Base-by-base conservation (phyloP, 1,140 invertebrate species). In the Ganaspis sp. region DNA sequence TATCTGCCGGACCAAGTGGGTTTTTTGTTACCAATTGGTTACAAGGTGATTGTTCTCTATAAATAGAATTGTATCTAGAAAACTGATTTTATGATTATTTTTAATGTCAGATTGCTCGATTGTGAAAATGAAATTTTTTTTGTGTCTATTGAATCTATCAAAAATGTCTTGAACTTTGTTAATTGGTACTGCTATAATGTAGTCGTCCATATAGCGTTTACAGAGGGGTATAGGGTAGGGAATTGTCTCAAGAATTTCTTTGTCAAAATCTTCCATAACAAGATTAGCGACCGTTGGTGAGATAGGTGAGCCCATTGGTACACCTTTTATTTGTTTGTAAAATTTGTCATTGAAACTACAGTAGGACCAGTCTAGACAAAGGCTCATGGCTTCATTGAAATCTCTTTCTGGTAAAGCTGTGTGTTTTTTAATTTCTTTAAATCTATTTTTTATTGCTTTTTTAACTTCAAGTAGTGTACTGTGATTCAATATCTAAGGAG, bases 381-480 rank as follows among this genome's bases (percentile, higher is more conserved):
- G 11, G 0, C 26, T 17, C 15, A 40, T 26, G 21, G 21, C 69
- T 21, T 71, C 17, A 17, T n/a, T 19, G 15, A 73, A 54, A 4
- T 53, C 72, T 17, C 34, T 0, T n/a, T 53, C 11, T 53, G 5
- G 11, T 49, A 53, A 17, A 53, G 29, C 15, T 5, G 49, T 26
- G 37, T 49, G 19, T 53, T 54, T 53, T 54, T 73, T 73, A 53
- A 53, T 73, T 53, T n/a, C 15, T 1, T 11, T 9, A 4, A 29
- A 73, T 49, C 45, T 73, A 29, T 72, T 23, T 11, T 49, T 42
- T 72, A 72, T 42, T 70, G 34, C 69, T 70, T 70, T 71, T 38
- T 70, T 40, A 42, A 37, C n/a, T 11, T 15, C 1, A n/a, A 17
- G 17, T 71, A 9, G 37, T 29, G 17, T 38, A 71, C 17, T 23